Evolutionary conservation across 2,113 vertebrate genomes (phyloP).

Genomic region (Laticauda colubrina): DNA sequence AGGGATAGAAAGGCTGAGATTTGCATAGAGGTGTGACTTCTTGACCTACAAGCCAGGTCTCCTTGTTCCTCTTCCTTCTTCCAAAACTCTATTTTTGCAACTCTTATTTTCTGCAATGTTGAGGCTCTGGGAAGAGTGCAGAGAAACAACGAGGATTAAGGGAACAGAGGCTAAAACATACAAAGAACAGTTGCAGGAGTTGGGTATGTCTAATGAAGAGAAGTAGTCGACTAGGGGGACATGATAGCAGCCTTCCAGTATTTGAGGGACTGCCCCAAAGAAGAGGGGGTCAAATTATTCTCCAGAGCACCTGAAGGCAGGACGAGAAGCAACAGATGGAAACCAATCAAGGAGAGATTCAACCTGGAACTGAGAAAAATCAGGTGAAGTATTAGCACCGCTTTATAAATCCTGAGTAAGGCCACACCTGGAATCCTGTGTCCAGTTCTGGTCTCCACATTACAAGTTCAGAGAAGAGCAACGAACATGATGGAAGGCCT

Average conservation of each 20-base stretch:
- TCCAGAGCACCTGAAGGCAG: no score
- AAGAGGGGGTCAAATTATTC: no score
- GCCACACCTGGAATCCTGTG: no score
- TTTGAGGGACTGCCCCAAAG: not conserved
- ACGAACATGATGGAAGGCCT: fast-evolving
- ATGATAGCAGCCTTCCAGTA: not conserved
- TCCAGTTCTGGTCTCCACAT: no score
- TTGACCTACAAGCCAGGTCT: not conserved
- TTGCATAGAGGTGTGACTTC: not conserved
- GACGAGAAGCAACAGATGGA: no score
- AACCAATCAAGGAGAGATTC: no score
- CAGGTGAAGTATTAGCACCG: no score
- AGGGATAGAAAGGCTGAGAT: not conserved
- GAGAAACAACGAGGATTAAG: not conserved
- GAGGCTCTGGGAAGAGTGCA: not conserved
- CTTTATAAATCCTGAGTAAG: no score
- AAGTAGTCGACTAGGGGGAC: not conserved
- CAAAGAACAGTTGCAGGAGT: not conserved
- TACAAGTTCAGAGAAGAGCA: no score
- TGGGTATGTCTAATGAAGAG: not conserved
- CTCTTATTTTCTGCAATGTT: not conserved
- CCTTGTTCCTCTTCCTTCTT: not conserved
- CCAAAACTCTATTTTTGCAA: no score
- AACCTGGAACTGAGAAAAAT: no score
- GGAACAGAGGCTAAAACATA: not conserved